Conservation (phyloP, 2,888 invertebrate species). For the Parnassius orleans region DNA sequence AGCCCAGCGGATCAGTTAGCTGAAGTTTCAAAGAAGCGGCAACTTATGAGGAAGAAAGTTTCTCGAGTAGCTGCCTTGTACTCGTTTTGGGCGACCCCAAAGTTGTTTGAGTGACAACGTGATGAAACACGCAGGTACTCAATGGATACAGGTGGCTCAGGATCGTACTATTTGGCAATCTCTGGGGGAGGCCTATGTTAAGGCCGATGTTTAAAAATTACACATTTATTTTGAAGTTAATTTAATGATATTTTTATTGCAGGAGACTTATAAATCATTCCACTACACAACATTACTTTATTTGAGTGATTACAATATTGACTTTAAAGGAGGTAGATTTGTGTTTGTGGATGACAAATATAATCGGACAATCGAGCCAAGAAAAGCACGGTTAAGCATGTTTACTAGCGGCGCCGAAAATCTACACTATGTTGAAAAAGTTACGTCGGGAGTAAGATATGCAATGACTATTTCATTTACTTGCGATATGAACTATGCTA, state of each 20-base stretch:
- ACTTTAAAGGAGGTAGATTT: conserved; percentile 92
- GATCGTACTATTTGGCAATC: too few relatives aligned
- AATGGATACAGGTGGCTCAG: too few relatives aligned
- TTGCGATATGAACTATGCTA: conserved; percentile 86
- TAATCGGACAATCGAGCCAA: conserved; percentile 88
- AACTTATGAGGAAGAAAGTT: too few relatives aligned
- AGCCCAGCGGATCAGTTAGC: too few relatives aligned
- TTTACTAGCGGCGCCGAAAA: conserved; percentile 95
- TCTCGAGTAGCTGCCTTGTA: too few relatives aligned
- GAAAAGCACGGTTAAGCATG: conserved; percentile 88
- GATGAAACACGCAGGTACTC: too few relatives aligned
- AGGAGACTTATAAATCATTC: conserved; percentile 93
- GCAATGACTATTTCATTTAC: conserved; percentile 94
- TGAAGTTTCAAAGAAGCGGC: too few relatives aligned
- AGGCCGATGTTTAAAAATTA: too few relatives aligned
- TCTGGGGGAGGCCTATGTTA: too few relatives aligned
- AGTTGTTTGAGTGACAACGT: too few relatives aligned
- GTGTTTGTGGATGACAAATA: conserved; percentile 86
- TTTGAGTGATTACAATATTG: conserved; percentile 86
- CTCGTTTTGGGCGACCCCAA: too few relatives aligned
- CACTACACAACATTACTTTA: conserved; percentile 93
- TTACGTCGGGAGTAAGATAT: conserved; percentile 87
- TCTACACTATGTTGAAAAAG: conserved; percentile 89
- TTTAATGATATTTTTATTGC: conserved; percentile 41
- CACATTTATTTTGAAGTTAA: neutral